Percentiles rank a stretch among this genome's conserved stretches.
phyloP scores from a whole-genome alignment of 2,113 vertebrate species.

The Pteruthius melanotis region DNA sequence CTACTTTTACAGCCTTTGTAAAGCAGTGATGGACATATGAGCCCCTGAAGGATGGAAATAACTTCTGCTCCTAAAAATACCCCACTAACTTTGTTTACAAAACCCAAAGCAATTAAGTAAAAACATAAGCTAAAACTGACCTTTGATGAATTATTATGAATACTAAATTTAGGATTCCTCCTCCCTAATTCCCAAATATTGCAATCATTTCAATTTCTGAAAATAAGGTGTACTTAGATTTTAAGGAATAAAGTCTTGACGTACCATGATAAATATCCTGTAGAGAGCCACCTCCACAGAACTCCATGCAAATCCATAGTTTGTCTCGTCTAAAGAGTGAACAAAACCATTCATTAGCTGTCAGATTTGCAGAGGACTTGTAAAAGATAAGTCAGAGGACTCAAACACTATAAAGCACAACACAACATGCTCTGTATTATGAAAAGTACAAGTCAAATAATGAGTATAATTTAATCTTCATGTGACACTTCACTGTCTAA shows the following conservation, averaged over 20 bases:
- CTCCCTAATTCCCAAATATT: background rate
- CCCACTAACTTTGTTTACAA: background rate
- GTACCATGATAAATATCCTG: slow-evolving; percentile 94
- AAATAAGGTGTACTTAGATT: slow-evolving; percentile 13
- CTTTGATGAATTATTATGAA: background rate
- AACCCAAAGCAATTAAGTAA: background rate
- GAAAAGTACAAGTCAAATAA: background rate
- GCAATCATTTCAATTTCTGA: background rate
- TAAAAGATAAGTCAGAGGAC: background rate
- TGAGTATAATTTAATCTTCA: background rate
- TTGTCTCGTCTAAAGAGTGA: slow-evolving; percentile 88
- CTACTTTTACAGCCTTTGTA: background rate
- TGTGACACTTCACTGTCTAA: background rate
- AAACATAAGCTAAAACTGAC: background rate
- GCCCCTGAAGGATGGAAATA: background rate
- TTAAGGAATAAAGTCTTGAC: slow-evolving; percentile 22
- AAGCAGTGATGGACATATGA: background rate
- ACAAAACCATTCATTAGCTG: slow-evolving; percentile 39
- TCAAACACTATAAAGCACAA: background rate
- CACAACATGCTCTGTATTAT: background rate
- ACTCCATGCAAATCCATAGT: slow-evolving; percentile 99
- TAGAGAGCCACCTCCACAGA: slow-evolving; percentile 90
- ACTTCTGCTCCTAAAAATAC: background rate
- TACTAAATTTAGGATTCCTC: background rate
- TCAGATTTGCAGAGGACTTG: background rate